Conservation (phyloP, 2,113 vertebrate genomes). For the Carassius gibelio region DNA sequence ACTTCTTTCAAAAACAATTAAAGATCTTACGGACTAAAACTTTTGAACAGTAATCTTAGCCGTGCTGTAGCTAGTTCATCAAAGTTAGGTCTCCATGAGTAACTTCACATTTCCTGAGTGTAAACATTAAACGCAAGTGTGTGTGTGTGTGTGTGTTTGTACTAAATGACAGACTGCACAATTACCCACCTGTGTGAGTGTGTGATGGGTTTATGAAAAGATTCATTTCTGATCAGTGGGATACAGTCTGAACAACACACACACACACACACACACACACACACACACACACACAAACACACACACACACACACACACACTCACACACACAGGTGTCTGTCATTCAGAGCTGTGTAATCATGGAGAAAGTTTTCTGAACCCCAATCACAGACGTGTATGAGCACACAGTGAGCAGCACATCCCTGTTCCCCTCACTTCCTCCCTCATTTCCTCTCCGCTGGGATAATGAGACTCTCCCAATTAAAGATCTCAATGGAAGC, state of each 20-base stretch:
- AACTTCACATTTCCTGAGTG: not conserved
- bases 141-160: not conserved
- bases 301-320: constrained; percentile 1
- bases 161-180: not conserved
- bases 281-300: not conserved
- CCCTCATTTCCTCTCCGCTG: constrained; percentile 19
- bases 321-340: not conserved
- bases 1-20: not conserved
- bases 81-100: not conserved
- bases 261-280: not conserved
- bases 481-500: constrained; percentile 13
- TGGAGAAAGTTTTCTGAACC: not conserved
- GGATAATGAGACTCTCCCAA: constrained; percentile 22
- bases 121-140: not conserved
- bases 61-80: not conserved
- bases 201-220: not conserved
- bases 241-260: not conserved
- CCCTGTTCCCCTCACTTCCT: not conserved
- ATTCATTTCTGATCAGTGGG: not conserved
- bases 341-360: not conserved
- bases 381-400: not conserved
- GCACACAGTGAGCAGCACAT: constrained; percentile 10
- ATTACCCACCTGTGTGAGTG: not conserved
- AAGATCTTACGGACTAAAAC: not conserved
- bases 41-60: not conserved